Percentiles rank a stretch among this genome's conserved stretches.
Evolutionary conservation across 1,140 invertebrate species (phyloP).

Genomic region (Papilio xuthus): DNA sequence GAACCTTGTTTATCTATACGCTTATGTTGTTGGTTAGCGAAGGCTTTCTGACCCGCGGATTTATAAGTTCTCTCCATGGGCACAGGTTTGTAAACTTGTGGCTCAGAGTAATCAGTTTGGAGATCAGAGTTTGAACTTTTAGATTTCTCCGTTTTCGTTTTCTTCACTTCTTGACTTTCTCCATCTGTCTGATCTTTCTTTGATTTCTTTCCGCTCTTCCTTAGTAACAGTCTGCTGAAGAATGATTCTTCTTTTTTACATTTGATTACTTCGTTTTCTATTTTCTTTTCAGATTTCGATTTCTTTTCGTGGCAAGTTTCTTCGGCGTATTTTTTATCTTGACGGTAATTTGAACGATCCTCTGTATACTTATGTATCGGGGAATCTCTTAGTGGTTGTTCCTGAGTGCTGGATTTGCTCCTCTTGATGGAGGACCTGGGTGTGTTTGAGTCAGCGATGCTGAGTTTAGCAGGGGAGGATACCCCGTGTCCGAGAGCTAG

Average conservation of each 20-base stretch:
- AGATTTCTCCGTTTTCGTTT: slow-evolving; percentile 68
- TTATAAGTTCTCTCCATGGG: slow-evolving; percentile 70
- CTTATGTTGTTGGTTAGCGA: slow-evolving; percentile 79
- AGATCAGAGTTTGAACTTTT: slow-evolving; percentile 67
- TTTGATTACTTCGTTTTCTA: slow-evolving; percentile 75
- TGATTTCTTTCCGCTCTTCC: slow-evolving; percentile 85
- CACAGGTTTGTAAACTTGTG: slow-evolving; percentile 66
- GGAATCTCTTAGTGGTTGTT: slow-evolving; percentile 65
- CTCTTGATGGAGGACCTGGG: slow-evolving; percentile 76
- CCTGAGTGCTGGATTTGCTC: slow-evolving; percentile 78
- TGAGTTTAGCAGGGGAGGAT: slow-evolving; percentile 77
- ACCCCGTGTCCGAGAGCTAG: slow-evolving; percentile 78
- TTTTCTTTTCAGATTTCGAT: slow-evolving; percentile 81
- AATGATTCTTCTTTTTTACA: slow-evolving; percentile 84
- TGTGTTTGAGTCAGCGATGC: slow-evolving; percentile 69
- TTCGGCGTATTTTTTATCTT: slow-evolving; percentile 73
- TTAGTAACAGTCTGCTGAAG: slow-evolving; percentile 84
- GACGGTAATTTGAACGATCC: slow-evolving; percentile 67
- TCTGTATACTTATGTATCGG: slow-evolving; percentile 59
- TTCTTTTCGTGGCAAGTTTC: slow-evolving; percentile 79
- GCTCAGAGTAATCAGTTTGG: slow-evolving; percentile 52
- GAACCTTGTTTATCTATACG: slow-evolving; percentile 80
- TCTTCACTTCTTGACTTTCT: slow-evolving; percentile 72
- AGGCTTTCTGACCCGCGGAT: slow-evolving; percentile 76
- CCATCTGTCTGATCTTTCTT: slow-evolving; percentile 81